phyloP scores from a whole-genome alignment of 2,888 invertebrate species.

The Ochlodes sylvanus region DNA sequence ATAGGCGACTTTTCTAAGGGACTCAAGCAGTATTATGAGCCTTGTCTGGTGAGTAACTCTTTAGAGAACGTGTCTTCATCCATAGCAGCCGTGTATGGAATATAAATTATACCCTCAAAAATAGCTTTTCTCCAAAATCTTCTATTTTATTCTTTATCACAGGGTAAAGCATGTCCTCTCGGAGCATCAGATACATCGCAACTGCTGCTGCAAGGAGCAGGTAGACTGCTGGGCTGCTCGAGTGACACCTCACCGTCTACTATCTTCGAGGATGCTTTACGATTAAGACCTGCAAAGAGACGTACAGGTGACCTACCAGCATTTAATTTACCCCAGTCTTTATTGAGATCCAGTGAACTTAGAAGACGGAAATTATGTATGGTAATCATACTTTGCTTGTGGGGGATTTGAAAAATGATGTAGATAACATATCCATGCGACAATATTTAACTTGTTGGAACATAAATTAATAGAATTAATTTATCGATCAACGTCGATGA shows the following conservation, averaged over 20 bases:
- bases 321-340: neutral
- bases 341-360: neutral
- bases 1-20: slow-evolving; percentile 86
- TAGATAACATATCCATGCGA: no score
- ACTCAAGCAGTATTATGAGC: slow-evolving; percentile 87
- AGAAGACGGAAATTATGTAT: no score
- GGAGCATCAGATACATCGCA: slow-evolving; percentile 18
- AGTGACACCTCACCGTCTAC: slow-evolving; percentile 19
- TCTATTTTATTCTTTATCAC: neutral
- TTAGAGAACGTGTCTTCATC: neutral
- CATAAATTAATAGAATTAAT: no score
- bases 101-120: no score
- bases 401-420: no score
- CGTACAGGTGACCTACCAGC: slow-evolving; percentile 14
- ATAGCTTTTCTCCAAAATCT: no score
- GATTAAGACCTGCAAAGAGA: slow-evolving; percentile 34
- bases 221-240: slow-evolving; percentile 17
- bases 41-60: slow-evolving; percentile 79
- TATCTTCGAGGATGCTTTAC: slow-evolving; percentile 36
- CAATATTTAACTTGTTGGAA: no score
- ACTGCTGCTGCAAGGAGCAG: slow-evolving; percentile 13
- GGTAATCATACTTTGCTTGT: no score
- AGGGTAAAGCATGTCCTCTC: slow-evolving; percentile 28
- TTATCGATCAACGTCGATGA: no score
- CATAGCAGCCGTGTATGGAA: neutral